Conservation (phyloP, 2,888 invertebrate species). For the Trachelus stipa region DNA sequence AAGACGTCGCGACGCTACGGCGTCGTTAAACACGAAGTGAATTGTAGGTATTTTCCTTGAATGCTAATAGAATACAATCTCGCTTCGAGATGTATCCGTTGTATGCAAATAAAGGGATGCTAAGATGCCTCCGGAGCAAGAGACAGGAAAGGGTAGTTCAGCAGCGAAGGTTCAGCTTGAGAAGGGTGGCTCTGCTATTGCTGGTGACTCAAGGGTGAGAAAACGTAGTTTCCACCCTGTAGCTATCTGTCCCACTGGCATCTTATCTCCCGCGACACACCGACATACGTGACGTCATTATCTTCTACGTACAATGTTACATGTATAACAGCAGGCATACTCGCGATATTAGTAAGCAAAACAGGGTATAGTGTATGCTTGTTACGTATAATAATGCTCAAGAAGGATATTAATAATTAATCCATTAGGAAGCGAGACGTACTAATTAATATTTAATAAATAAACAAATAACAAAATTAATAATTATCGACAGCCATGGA, state of each 20-base stretch:
- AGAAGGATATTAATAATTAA: too few species aligned
- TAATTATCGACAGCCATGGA: too few species aligned
- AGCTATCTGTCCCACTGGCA: constrained; percentile 34
- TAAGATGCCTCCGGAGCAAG: neutral
- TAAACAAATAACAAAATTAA: too few species aligned
- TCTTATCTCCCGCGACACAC: constrained; percentile 46
- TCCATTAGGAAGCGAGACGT: too few species aligned
- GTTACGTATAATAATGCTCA: neutral
- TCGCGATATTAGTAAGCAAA: neutral
- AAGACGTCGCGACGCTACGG: too few species aligned
- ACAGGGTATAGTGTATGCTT: neutral
- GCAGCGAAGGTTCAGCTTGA: too few species aligned
- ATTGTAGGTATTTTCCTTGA: constrained; percentile 1
- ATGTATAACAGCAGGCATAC: constrained; percentile 12
- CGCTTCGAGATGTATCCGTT: constrained; percentile 4
- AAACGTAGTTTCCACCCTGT: constrained; percentile 39
- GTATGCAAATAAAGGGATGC: constrained; percentile 6
- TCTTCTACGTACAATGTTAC: constrained; percentile 44
- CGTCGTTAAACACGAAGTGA: constrained; percentile 1
- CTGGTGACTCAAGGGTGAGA: too few species aligned
- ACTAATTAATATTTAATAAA: too few species aligned
- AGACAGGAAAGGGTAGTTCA: neutral
- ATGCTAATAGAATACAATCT: constrained; percentile 8
- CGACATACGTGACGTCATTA: constrained; percentile 48
- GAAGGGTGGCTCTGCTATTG: too few species aligned